Base-by-base conservation (phyloP, 2,113 vertebrate species). In the Psittacula cyanocephala region DNA sequence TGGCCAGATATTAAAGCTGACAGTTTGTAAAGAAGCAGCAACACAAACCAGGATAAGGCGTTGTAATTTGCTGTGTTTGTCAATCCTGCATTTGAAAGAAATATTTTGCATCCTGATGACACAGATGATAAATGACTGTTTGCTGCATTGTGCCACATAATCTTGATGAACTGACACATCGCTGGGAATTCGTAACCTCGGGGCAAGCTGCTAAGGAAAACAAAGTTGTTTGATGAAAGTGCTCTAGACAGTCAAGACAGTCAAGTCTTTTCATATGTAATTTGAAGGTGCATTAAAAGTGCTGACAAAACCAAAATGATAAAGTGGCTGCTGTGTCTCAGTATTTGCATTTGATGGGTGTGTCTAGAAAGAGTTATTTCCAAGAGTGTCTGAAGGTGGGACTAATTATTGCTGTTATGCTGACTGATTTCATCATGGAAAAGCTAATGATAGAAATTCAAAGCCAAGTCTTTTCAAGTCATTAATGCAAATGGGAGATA, bases 341-440 rank as follows among this genome's bases (percentile, higher is more conserved):
- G 60, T 78, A 39, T 93, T 88, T 94, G 86, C 1, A 0, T 81
- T 86, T 2, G 2, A 55, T 91, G 65, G 90, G 92, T 71, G 92
- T 90, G 88, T 95, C 64, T 81, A 75, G 65, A 67, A 68, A 50
- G 70, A 72, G 35, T 84, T 86, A 49, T 84, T 96, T 94, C 82
- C 72, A 84, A 68, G 44, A 79, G 65, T 46, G 77, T 90, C 86
- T 93, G 90, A 86, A 84, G 72, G 57, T 92, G 62, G 90, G 82
- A 81, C 57, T 93, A 84, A 96, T 95, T 91, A 88, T 33, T 52
- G 27, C 28, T 89, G 44, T 91, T 95, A 69, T 1, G 3, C 53
- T 71, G 64, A 68, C 67, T 83, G 92, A 81, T 92, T 92, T 88
- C 92, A 62, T 96, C 44, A 92, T 89, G 92, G 95, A 94, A 94